Conservation (phyloP, 2,797 vertebrate genomes). For the Cyprinodon diabolis region DNA sequence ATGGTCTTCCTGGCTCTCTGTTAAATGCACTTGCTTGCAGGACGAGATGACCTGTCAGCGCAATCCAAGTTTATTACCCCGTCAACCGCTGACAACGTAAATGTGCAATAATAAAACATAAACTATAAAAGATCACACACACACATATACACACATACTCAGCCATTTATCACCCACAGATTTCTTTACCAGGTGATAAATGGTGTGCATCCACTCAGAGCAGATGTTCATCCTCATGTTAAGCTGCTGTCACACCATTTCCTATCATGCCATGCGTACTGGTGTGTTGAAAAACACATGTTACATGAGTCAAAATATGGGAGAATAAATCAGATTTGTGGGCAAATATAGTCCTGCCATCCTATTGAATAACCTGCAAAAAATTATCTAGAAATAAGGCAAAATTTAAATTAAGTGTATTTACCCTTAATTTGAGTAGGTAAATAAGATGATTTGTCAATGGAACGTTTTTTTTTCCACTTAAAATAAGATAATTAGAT, state of each 20-base stretch:
- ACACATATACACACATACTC: neutral
- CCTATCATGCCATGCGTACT: neutral
- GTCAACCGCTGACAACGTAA: neutral
- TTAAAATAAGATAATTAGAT: no score
- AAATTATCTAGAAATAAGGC: no score
- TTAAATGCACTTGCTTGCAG: neutral
- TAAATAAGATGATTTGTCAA: no score
- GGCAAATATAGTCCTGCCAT: neutral
- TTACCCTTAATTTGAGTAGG: no score
- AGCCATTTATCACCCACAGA: conserved; percentile 1
- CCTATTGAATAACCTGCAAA: neutral
- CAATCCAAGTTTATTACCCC: neutral
- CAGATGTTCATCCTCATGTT: conserved; percentile 4
- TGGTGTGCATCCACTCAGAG: neutral
- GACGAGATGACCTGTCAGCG: neutral
- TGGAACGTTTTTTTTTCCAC: no score
- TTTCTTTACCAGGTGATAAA: conserved; percentile 7
- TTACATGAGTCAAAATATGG: neutral
- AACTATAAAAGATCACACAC: neutral
- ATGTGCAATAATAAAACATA: conserved; percentile 6
- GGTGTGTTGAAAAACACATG: neutral
- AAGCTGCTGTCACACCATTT: neutral
- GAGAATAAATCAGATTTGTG: neutral
- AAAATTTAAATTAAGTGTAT: no score
- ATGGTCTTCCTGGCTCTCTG: neutral